Conservation (phyloP, 2,888 invertebrate species). For the Acronicta psi region DNA sequence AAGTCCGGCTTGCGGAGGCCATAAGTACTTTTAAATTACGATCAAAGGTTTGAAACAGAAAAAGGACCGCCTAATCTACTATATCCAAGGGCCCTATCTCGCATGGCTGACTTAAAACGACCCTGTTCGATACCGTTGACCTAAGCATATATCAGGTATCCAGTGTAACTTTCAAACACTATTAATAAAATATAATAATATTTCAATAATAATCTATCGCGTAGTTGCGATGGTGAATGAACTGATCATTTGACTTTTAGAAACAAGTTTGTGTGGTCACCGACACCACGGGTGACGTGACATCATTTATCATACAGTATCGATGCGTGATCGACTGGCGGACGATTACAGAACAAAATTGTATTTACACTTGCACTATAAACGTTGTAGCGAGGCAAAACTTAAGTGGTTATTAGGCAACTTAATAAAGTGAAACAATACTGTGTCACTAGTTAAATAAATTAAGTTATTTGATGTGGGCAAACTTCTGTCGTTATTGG, state of each 20-base stretch:
- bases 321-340: constrained; percentile 79
- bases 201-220: constrained; percentile 46
- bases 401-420: too few relatives aligned
- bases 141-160: constrained; percentile 4
- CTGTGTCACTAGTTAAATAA: too few relatives aligned
- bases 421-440: too few relatives aligned
- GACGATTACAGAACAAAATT: constrained; percentile 61
- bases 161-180: background rate
- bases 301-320: constrained; percentile 80
- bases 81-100: too few relatives aligned
- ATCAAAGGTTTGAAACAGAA: too few relatives aligned
- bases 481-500: too few relatives aligned
- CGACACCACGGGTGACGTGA: constrained; percentile 66
- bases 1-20: too few relatives aligned
- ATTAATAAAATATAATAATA: constrained; percentile 36
- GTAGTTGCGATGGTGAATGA: constrained; percentile 70
- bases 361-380: constrained; percentile 45
- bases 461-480: too few relatives aligned
- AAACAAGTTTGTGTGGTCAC: constrained; percentile 69
- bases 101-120: too few relatives aligned
- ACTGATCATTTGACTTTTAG: constrained; percentile 69
- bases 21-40: too few relatives aligned
- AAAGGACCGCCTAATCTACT: too few relatives aligned
- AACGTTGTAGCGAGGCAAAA: background rate
- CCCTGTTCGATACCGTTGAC: background rate